Evolutionary conservation across 2,113 vertebrate genomes (phyloP), one percentile per base, ranked within the genome.

Genomic region (Etheostoma cragini): DNA sequence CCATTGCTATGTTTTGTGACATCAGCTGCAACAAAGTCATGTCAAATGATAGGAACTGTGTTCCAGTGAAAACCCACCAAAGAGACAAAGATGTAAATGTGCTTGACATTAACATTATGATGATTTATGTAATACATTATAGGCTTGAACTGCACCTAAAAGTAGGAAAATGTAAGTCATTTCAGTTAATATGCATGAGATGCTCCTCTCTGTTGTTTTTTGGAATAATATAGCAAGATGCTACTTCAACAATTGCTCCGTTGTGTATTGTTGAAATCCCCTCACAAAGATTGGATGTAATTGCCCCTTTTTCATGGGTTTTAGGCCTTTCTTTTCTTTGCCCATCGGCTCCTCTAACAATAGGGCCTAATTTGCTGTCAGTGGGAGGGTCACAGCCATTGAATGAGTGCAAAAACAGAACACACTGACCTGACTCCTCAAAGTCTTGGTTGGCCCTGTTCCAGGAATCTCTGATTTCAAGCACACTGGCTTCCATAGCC

Each of bases 401-500:
- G 46, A 79, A 69, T 17, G 13, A n/a, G 24, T 30, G 65, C 13
- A 67, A 35, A 61, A 19, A 73, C 26, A 24, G 42, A 58, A 76
- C 78, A 73, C 65, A 89, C 93, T 68, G 73, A 96, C 96, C 96
- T 88, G 96, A 96, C 63, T 95, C 94, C 82, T 95, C 90, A 90
- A 96, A 96, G 63, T 95, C 95, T 63, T 89, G 93, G 85, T 95
- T 96, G 88, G 93, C 93, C 66, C 67, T 62, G 12, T 76, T 90
- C 94, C 94, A 95, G 49, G 94, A 93, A 26, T 95, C 93, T 72
- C 83, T 86, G 64, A 96, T 93, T 70, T 94, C 92, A 84, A 92
- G 80, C 73, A 96, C 86, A 79, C 91, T 94, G 67, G 94, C 85
- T 81, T 96, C 94, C 95, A 96, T 95, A 17, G 95, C 93, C 54